Base-by-base conservation (phyloP, 2,888 invertebrate species). In the Agrilus biguttatus region DNA sequence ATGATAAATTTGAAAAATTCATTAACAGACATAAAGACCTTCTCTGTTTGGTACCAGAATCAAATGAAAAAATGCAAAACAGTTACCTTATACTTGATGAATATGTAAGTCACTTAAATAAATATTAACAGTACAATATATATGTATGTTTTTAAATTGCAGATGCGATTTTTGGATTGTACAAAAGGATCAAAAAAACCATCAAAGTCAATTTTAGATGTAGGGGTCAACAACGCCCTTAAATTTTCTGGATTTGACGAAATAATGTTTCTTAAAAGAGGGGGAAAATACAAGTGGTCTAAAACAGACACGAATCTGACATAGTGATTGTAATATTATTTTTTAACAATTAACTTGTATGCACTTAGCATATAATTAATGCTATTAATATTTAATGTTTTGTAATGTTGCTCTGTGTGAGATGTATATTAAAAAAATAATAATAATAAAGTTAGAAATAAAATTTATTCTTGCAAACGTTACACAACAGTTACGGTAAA, bases 71-170 rank as follows among this genome's bases (percentile, higher is more conserved):
- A 53, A 71, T 71, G 70, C 68, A 67, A 51, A 69, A 71, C 47
- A 69, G 69, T 48, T 72, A 72, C 48, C 51, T 72, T 21, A 70
- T 72, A 46, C 55, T 72, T 41, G 71, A 72, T 47, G 71, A 72
- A 63, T 67, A 70, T 55, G 66, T 66, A 56, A 56, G 61, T 53
- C 40, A 14, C 34, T 14, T 21, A 28, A 7, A 13, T 21, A 36
- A 17, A 42, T 19, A 19, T 21, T 32, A 33, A 37, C 33, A n/a
- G 21, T 8, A 14, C 19, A 40, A 41, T 21, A 21, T 3, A 19
- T 35, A 32, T 2, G 1, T 10, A 36, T 21, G 14, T 33, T 43
- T 36, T 17, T 1, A 40, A 42, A 35, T 57, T 60, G 44, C 43
- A 66, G 63, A 70, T 72, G 70, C 48, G 71, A 42, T 72, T 72